A percentile compares a stretch with the other conserved stretches of the same genome.
Evolutionary conservation across 2,888 invertebrate species (phyloP).

Genomic region (Cryptophagus acutangulus): DNA sequence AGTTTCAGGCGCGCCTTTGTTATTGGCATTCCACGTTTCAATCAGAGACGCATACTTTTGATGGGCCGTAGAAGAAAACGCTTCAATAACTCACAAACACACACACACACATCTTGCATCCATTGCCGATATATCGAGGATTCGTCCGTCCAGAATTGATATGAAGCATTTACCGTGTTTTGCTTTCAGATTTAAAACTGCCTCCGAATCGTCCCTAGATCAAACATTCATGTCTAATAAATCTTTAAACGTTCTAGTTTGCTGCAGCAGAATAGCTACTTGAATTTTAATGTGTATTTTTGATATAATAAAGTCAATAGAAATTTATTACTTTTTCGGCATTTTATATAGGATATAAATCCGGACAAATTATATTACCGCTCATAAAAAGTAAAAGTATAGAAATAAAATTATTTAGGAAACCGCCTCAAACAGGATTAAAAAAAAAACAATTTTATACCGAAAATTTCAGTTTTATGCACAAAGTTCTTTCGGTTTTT

Average conservation of each 20-base stretch:
- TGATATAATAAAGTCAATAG: constrained; percentile 4
- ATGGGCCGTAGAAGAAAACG: constrained; percentile 17
- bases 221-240: constrained; percentile 15
- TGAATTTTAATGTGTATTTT: constrained; percentile 10
- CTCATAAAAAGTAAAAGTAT: too few relatives aligned
- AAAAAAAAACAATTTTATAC: too few relatives aligned
- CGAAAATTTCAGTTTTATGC: too few relatives aligned
- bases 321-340: constrained; percentile 8
- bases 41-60: constrained; percentile 26
- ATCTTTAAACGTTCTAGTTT: constrained; percentile 5
- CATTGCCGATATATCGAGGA: constrained; percentile 8
- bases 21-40: constrained; percentile 33
- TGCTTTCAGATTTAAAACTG: constrained; percentile 24
- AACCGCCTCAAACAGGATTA: too few relatives aligned
- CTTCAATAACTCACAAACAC: constrained; percentile 16
- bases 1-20: constrained; percentile 24
- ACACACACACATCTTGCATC: neutral
- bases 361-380: too few relatives aligned
- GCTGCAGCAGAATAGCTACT: constrained; percentile 9
- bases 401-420: too few relatives aligned
- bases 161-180: constrained; percentile 24
- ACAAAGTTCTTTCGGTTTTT: too few relatives aligned
- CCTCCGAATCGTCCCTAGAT: constrained; percentile 18
- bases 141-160: constrained; percentile 23
- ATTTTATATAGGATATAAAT: too few relatives aligned